A percentile compares a stretch with the other conserved stretches of the same genome.
Evolutionary conservation across 2,888 invertebrate genomes (phyloP).

Genomic region (Scaptomyza polygonia): DNA sequence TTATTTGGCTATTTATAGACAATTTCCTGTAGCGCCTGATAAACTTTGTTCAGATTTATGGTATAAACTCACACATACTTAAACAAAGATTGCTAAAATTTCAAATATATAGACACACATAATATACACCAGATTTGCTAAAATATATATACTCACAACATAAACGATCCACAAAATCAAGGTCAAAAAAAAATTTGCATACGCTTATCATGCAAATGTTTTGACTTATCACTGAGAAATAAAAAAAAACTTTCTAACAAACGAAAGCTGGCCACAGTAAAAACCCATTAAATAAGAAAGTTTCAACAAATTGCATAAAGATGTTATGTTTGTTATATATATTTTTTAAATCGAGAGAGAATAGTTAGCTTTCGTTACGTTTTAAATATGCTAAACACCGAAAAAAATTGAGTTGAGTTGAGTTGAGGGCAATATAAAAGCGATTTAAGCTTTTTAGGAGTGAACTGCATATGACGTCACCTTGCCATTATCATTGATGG

Average conservation of each 20-base stretch:
- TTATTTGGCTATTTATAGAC: slow-evolving; percentile 35
- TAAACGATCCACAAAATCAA: slow-evolving; percentile 49
- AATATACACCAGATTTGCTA: no score
- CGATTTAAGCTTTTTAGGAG: slow-evolving; percentile 63
- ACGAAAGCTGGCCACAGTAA: slow-evolving; percentile 42
- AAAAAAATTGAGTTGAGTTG: slow-evolving; percentile 1
- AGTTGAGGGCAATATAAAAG: slow-evolving; percentile 3
- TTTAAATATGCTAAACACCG: slow-evolving; percentile 44
- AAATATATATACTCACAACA: slow-evolving; percentile 2
- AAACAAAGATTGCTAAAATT: background rate
- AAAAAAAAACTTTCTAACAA: slow-evolving; percentile 58
- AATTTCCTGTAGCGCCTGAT: slow-evolving; percentile 64
- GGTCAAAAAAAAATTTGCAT: slow-evolving; percentile 47
- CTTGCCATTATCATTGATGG: slow-evolving; percentile 90
- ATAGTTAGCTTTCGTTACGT: slow-evolving; percentile 20
- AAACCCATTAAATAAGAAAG: slow-evolving; percentile 47
- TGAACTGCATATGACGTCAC: slow-evolving; percentile 86
- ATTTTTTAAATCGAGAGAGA: slow-evolving; percentile 42
- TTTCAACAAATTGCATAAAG: slow-evolving; percentile 11
- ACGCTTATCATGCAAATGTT: slow-evolving; percentile 22
- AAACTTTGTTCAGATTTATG: slow-evolving; percentile 42
- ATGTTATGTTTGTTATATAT: slow-evolving; percentile 27
- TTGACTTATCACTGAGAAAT: slow-evolving; percentile 24
- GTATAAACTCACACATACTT: slow-evolving; percentile 1
- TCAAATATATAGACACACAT: background rate